A percentile compares a stretch with the other conserved stretches of the same genome.
Evolutionary conservation across 2,888 invertebrate genomes (phyloP).

Genomic region (Palloptera scutellata): DNA sequence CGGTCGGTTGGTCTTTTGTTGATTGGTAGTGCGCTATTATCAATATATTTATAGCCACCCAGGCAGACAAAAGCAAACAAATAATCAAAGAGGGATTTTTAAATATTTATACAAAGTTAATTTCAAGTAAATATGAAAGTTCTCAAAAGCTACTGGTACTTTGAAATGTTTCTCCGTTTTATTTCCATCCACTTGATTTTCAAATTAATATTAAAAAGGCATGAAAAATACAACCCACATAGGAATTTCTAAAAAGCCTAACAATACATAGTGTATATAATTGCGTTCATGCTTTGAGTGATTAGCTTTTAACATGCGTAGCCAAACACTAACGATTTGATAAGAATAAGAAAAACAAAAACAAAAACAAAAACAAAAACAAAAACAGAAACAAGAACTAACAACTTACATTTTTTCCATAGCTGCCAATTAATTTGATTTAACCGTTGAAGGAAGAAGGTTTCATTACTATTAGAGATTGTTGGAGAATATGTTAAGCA

Average conservation of each 20-base stretch:
- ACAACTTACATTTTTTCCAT: no score
- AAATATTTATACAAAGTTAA: conserved; percentile 17
- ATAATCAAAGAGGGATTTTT: no score
- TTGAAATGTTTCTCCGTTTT: no score
- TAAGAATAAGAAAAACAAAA: no score
- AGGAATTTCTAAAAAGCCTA: neutral
- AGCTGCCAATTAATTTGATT: no score
- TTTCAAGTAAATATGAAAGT: neutral
- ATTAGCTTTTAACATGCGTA: conserved; percentile 41
- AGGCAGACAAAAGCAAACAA: neutral
- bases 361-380: no score
- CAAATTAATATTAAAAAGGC: no score
- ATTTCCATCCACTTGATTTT: no score
- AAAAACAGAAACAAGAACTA: no score
- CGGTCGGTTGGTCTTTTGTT: neutral
- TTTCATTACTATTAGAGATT: no score
- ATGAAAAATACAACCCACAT: no score
- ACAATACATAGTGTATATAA: neutral
- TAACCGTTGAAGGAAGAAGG: no score
- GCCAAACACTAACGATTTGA: conserved; percentile 14
- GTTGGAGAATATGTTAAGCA: neutral
- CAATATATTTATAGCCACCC: neutral
- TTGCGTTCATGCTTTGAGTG: conserved; percentile 36
- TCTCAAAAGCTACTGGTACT: neutral
- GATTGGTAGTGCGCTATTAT: neutral